These are phyloP conservation scores for Leptobrachium ailaonicum DNA, from an alignment of 2,113 vertebrate species.

Conservation along the genomic window DNA sequence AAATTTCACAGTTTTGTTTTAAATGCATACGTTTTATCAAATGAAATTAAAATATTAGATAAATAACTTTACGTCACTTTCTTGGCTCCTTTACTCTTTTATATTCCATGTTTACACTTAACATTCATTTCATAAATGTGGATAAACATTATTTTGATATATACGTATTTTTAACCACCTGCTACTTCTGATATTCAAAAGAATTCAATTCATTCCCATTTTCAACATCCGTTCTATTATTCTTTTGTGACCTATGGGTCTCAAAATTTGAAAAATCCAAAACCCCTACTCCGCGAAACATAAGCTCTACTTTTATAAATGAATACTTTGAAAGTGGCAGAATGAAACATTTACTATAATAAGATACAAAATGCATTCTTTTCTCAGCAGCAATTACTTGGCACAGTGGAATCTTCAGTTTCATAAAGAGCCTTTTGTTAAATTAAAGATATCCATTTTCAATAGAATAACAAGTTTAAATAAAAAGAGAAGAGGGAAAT, in stretches of 20 bases:
- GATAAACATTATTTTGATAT: constrained; percentile 15
- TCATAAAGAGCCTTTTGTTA: constrained; percentile 31
- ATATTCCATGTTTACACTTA: too few relatives aligned
- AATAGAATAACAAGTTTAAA: constrained; percentile 34
- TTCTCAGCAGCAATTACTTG: constrained; percentile 28
- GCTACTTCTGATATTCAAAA: constrained; percentile 1
- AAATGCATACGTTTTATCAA: too few relatives aligned
- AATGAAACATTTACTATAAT: constrained; percentile 36
- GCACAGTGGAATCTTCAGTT: constrained; percentile 14
- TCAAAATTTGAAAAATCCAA: constrained; percentile 6
- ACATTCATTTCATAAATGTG: background rate
- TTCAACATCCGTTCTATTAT: constrained; percentile 3
- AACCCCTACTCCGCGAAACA: constrained; percentile 16
- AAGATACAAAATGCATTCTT: constrained; percentile 30
- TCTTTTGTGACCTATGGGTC: background rate
- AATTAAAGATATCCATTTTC: constrained; percentile 35
- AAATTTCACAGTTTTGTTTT: too few relatives aligned
- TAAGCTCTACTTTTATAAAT: constrained; percentile 24
- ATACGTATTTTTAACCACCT: background rate
- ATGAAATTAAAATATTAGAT: too few relatives aligned
- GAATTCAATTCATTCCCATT: constrained; percentile 31
- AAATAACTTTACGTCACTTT: too few relatives aligned
- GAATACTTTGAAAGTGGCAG: constrained; percentile 28
- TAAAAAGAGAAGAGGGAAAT: constrained; percentile 6
- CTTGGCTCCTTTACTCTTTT: too few relatives aligned